Conservation (phyloP, 2,888 invertebrate genomes). For the Penaeus monodon region DNA sequence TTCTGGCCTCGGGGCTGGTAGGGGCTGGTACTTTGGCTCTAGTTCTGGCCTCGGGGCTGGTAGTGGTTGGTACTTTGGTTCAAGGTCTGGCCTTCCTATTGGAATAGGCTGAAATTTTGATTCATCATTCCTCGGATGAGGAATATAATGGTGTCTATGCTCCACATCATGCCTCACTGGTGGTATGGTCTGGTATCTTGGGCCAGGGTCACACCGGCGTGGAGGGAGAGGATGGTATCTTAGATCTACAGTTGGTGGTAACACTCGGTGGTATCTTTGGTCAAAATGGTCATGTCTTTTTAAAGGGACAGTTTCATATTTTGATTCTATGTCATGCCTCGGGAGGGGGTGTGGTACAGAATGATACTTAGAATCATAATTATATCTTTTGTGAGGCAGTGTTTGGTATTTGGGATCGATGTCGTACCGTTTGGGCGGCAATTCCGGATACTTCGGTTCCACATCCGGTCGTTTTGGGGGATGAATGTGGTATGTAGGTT, state of each 20-base stretch:
- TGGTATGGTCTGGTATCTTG: conserved; percentile 49
- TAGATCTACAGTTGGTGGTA: conserved; percentile 41
- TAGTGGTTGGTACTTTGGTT: conserved; percentile 33
- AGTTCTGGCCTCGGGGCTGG: conserved; percentile 30
- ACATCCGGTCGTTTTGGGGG: conserved; percentile 32
- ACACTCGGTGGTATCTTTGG: conserved; percentile 42
- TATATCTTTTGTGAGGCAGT: conserved; percentile 52
- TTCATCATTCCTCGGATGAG: too few species aligned
- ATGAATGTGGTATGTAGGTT: conserved; percentile 44
- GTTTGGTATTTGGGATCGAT: conserved; percentile 51
- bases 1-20: background rate
- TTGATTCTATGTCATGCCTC: conserved; percentile 45
- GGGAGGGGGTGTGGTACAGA: conserved; percentile 35
- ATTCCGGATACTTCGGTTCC: conserved; percentile 47
- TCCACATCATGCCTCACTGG: conserved; percentile 42
- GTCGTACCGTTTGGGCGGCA: conserved; percentile 41
- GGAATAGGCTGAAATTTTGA: conserved; percentile 32
- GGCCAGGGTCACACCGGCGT: conserved; percentile 32
- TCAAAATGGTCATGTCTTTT: conserved; percentile 38
- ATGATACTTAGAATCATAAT: conserved; percentile 42
- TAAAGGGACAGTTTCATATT: conserved; percentile 43
- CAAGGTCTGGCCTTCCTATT: conserved; percentile 16
- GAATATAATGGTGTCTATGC: background rate
- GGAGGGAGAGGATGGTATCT: conserved; percentile 34
- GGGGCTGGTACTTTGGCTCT: conserved; percentile 13